Evolutionary conservation across 2,888 invertebrate genomes (phyloP).

Genomic region (Patella pellucida): DNA sequence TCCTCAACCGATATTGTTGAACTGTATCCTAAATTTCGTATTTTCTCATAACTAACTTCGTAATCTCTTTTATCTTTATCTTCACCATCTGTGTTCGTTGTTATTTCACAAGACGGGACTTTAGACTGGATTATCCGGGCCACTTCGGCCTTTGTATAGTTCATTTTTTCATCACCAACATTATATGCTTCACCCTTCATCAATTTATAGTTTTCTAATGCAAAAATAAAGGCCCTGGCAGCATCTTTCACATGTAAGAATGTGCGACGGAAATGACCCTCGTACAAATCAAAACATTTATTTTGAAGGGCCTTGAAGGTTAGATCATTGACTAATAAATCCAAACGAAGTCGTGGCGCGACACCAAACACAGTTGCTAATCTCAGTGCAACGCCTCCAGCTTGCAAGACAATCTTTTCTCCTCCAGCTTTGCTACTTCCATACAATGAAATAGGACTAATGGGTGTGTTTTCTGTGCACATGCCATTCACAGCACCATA

Average conservation of each 20-base stretch:
- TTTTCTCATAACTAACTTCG: slow-evolving; percentile 68
- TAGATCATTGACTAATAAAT: slow-evolving; percentile 69
- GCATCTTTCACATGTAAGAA: slow-evolving; percentile 70
- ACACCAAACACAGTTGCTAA: slow-evolving; percentile 70
- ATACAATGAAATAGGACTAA: slow-evolving; percentile 68
- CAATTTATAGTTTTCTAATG: slow-evolving; percentile 58
- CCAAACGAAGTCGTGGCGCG: slow-evolving; percentile 67
- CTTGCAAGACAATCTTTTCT: slow-evolving; percentile 56
- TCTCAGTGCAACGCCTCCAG: slow-evolving; percentile 64
- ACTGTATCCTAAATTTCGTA: slow-evolving; percentile 62
- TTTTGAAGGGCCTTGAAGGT: slow-evolving; percentile 62
- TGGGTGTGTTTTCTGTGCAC: slow-evolving; percentile 67
- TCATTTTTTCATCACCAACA: slow-evolving; percentile 70
- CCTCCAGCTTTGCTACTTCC: slow-evolving; percentile 68
- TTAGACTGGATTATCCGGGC: slow-evolving; percentile 60
- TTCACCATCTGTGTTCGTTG: slow-evolving; percentile 57
- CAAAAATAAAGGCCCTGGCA: slow-evolving; percentile 67
- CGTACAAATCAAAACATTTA: slow-evolving; percentile 66
- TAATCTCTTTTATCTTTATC: slow-evolving; percentile 71
- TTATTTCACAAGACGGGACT: slow-evolving; percentile 60
- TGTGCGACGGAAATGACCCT: slow-evolving; percentile 67
- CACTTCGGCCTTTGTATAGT: slow-evolving; percentile 67
- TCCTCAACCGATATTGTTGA: slow-evolving; percentile 64
- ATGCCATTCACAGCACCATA: slow-evolving; percentile 68
- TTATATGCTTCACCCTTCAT: slow-evolving; percentile 68